Percentiles rank a stretch among this genome's conserved stretches.
phyloP scores from a whole-genome alignment of 2,113 vertebrate species.

The Ahaetulla prasina region DNA sequence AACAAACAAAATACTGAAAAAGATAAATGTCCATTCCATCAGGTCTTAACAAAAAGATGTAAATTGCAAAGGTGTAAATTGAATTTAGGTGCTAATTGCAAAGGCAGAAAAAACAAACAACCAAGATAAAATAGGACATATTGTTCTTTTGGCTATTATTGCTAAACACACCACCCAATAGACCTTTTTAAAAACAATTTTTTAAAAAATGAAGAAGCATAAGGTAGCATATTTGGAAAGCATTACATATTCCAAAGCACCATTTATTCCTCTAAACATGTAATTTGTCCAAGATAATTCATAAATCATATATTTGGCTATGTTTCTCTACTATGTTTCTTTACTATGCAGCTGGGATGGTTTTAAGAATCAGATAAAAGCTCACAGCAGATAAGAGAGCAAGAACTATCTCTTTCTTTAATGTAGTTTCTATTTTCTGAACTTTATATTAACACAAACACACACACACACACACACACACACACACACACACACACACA shows the following conservation, averaged over 20 bases:
- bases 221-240: conserved; percentile 31
- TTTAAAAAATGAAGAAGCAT: conserved; percentile 45
- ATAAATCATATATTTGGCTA: conserved; percentile 5
- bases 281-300: conserved; percentile 36
- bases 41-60: neutral
- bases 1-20: neutral
- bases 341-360: neutral
- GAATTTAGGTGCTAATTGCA: conserved; percentile 21
- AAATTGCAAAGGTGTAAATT: conserved; percentile 7
- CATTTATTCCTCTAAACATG: conserved; percentile 48
- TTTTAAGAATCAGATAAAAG: conserved; percentile 24
- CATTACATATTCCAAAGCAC: conserved; percentile 33
- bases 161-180: conserved; percentile 22
- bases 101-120: neutral
- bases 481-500: too few species aligned
- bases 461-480: too few species aligned
- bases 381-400: conserved; percentile 1
- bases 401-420: conserved; percentile 34
- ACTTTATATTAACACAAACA: neutral
- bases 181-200: conserved; percentile 22
- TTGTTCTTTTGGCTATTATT: neutral
- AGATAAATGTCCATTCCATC: neutral
- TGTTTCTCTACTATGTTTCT: conserved; percentile 30
- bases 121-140: conserved; percentile 1
- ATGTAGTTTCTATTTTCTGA: conserved; percentile 25